Percentiles rank a stretch among this genome's conserved stretches.
phyloP scores from a whole-genome alignment of 2,113 vertebrate species.

The Platysteira castanea region DNA sequence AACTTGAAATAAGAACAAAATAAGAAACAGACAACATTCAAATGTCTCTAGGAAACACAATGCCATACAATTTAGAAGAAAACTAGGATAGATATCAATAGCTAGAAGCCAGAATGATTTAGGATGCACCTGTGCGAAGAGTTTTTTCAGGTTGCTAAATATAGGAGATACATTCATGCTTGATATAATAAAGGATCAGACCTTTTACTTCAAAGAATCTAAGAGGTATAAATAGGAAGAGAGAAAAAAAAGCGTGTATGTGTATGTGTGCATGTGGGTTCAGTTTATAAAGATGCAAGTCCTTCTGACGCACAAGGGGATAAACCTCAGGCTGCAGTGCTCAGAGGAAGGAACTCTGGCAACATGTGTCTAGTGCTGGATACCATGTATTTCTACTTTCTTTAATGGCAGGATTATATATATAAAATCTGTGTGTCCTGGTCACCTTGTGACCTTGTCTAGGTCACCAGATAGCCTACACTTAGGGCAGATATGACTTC shows the following conservation, averaged over 20 bases:
- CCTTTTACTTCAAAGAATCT: slow-evolving; percentile 40
- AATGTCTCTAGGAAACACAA: background rate
- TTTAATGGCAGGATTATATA: background rate
- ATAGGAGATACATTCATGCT: slow-evolving; percentile 8
- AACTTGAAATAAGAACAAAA: background rate
- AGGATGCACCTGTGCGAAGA: slow-evolving; percentile 38
- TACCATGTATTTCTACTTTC: background rate
- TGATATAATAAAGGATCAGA: slow-evolving; percentile 43
- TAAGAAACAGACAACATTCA: background rate
- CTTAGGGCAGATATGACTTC: background rate
- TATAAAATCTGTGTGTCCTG: background rate
- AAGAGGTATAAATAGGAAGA: slow-evolving; percentile 34
- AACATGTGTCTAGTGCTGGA: background rate
- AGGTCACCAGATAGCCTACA: background rate
- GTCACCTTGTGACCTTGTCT: no score
- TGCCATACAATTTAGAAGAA: background rate
- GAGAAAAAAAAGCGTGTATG: background rate
- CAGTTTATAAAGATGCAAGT: slow-evolving; percentile 18
- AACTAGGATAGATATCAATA: background rate
- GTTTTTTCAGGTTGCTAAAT: slow-evolving; percentile 25
- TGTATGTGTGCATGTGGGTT: background rate
- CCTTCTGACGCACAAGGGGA: slow-evolving; percentile 23
- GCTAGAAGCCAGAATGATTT: background rate
- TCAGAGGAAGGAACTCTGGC: background rate
- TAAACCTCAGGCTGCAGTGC: background rate